A percentile compares a stretch with the other conserved stretches of the same genome.
These are phyloP conservation scores for Syngnathus scovelli DNA, from an alignment of 2,113 vertebrate genomes.

Conservation along the genomic window DNA sequence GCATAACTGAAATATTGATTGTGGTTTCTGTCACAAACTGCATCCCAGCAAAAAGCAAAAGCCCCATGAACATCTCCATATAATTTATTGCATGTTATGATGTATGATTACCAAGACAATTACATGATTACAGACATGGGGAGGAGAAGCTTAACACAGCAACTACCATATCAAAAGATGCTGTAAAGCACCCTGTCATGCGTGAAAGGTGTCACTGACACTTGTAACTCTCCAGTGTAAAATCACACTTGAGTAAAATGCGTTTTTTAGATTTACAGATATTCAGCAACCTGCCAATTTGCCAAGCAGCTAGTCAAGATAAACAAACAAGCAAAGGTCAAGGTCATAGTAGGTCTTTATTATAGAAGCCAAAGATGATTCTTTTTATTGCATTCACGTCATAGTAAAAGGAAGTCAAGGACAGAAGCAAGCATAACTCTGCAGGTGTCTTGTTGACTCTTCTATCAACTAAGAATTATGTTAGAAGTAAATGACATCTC, in stretches of 20 bases:
- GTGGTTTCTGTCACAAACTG: too few relatives aligned
- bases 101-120: neutral
- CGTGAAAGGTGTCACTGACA: neutral
- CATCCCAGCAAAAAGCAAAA: neutral
- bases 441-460: constrained; percentile 1
- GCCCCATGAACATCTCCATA: neutral
- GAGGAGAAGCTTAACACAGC: constrained; percentile 32
- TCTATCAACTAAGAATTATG: constrained; percentile 7
- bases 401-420: constrained; percentile 1
- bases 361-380: neutral
- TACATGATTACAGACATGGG: constrained; percentile 23
- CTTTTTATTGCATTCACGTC: constrained; percentile 1
- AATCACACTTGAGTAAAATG: neutral
- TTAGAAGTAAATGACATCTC: constrained; percentile 14
- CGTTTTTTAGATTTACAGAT: neutral
- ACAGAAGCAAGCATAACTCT: constrained; percentile 1
- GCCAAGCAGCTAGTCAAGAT: neutral
- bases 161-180: constrained; percentile 23
- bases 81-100: neutral
- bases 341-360: neutral
- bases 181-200: constrained; percentile 8
- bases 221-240: neutral
- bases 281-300: neutral
- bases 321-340: constrained; percentile 9
- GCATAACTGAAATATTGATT: neutral